A percentile compares a stretch with the other conserved stretches of the same genome.
Evolutionary conservation across 2,888 invertebrate genomes (phyloP).

Genomic region (Sepioteuthis lessoniana): DNA sequence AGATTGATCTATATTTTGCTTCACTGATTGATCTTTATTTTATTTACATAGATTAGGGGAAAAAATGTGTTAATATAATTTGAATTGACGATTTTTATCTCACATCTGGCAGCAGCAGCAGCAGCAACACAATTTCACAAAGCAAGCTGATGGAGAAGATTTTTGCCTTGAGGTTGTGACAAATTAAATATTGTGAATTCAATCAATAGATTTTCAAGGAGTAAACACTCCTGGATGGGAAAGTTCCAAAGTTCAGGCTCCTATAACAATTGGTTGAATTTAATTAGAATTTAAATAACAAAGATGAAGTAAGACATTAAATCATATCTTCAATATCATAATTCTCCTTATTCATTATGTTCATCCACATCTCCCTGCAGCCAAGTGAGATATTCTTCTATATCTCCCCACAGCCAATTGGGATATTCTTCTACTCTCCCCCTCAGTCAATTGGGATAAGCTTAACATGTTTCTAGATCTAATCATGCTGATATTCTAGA

Average conservation of each 20-base stretch:
- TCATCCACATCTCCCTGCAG: too few relatives aligned
- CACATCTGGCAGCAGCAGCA: not conserved
- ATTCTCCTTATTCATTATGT: too few relatives aligned
- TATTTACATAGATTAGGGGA: not conserved
- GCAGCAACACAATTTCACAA: not conserved
- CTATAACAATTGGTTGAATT: not conserved
- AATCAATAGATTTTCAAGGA: conserved; percentile 18
- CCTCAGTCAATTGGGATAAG: too few relatives aligned
- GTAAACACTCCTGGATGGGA: not conserved
- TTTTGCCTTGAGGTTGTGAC: not conserved
- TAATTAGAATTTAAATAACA: not conserved
- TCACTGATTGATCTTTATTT: too few relatives aligned
- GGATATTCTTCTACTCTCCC: too few relatives aligned
- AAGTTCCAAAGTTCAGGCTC: not conserved
- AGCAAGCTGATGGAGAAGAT: not conserved
- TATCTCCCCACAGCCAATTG: too few relatives aligned
- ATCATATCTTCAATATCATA: too few relatives aligned
- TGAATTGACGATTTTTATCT: not conserved
- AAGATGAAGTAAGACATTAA: not conserved
- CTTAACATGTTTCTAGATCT: too few relatives aligned
- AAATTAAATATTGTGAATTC: not conserved
- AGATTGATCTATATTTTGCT: too few relatives aligned
- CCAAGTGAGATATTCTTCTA: too few relatives aligned
- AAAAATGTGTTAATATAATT: conserved; percentile 20
- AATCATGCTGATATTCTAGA: too few relatives aligned